Conservation (phyloP, 2,888 invertebrate genomes). For the Andrena minutula region DNA sequence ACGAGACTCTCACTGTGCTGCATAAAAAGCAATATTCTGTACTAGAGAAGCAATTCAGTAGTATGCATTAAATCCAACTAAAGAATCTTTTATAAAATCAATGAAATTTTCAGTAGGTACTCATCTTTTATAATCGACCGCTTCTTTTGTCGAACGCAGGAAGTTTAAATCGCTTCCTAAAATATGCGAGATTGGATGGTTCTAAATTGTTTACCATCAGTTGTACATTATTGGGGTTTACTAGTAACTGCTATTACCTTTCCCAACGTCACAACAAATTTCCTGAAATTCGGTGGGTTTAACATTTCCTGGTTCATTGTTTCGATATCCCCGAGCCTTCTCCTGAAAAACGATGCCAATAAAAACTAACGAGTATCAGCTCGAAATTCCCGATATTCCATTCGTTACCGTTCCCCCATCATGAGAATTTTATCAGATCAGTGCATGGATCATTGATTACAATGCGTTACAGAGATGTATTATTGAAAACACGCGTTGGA, state of each 20-base stretch:
- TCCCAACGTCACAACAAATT: neutral
- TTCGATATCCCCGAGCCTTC: neutral
- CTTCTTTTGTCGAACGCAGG: no score
- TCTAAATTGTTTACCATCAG: no score
- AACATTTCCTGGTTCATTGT: conserved; percentile 3
- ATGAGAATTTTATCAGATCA: neutral
- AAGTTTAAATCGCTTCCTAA: no score
- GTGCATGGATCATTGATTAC: neutral
- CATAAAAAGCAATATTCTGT: neutral
- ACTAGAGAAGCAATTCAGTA: neutral
- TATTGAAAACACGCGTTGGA: neutral
- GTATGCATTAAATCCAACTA: neutral
- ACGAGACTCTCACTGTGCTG: neutral
- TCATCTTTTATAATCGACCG: neutral
- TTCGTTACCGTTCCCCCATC: neutral
- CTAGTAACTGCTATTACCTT: neutral
- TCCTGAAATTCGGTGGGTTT: neutral
- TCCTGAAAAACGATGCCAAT: conserved; percentile 1
- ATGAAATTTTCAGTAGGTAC: no score
- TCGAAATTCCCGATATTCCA: neutral
- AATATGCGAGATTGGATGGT: no score
- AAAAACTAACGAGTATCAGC: neutral
- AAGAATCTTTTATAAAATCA: neutral
- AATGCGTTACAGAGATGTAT: neutral
- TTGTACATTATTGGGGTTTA: no score